Base-by-base conservation (phyloP, 1,140 invertebrate species). In the Drosophila funebris region DNA sequence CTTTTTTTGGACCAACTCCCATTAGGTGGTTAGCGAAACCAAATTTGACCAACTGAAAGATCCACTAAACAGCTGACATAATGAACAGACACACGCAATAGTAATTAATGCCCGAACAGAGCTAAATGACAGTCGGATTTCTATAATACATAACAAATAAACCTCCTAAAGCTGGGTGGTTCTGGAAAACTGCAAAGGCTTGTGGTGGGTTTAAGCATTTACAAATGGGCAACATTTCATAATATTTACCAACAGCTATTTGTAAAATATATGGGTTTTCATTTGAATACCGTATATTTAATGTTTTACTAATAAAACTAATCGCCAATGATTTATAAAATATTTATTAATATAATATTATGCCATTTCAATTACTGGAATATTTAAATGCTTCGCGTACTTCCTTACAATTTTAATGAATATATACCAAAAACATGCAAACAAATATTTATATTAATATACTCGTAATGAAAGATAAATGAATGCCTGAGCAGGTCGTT, bases 71-170 rank as follows among this genome's bases (percentile, higher is more conserved):
- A 31, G 43, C 41, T 57, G 68, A 27, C 33, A 37, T 66, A 72
- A 72, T 72, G 62, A 67, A 43, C 69, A 52, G 37, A 16, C 36
- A 20, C 69, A 72, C 69, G 69, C 69, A 36, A 72, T 52, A 4
- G 53, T 66, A 72, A 72, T 72, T 72, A 72, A 72, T 72, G 69
- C 58, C 13, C 62, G 16, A 53, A 50, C 43, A 44, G 11, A 33
- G 46, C 53, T 56, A 22, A 58, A 72, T 72, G 69, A 72, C 62
- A 58, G 53, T 58, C 69, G 46, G 29, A 67, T 67, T 72, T 60
- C 29, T 22, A 20, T 36, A 72, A 71, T n/a, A n/a, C n/a, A n/a
- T 50, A 67, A 53, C 20, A 36, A 37, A 53, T 44, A 14, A 43
- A 37, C 44, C 44, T 50, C 53, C 39, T 57, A 7, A 8, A 48